phyloP scores from a whole-genome alignment of 2,888 invertebrate species.

The Eristalinus aeneus region DNA sequence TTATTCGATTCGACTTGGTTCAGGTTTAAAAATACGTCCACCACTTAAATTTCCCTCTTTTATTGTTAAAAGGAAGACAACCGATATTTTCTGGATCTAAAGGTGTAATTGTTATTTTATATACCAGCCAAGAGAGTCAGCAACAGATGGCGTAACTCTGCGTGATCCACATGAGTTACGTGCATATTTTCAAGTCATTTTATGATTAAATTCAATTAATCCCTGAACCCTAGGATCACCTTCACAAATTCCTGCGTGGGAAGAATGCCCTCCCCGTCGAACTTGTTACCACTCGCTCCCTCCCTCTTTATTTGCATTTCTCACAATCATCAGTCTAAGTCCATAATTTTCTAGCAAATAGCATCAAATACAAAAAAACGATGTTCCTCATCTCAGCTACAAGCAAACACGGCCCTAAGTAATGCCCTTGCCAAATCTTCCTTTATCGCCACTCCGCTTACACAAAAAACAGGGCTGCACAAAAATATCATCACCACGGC shows the following conservation, averaged over 20 bases:
- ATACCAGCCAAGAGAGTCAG: too few relatives aligned
- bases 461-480: not conserved
- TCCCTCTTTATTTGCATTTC: slow-evolving; percentile 50
- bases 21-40: too few relatives aligned
- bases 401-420: slow-evolving; percentile 47
- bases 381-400: slow-evolving; percentile 6
- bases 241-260: not conserved
- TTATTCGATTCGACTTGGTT: too few relatives aligned
- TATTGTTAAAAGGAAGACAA: too few relatives aligned
- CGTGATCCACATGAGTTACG: too few relatives aligned
- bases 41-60: too few relatives aligned
- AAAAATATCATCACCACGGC: not conserved
- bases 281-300: not conserved
- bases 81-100: too few relatives aligned
- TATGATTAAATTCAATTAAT: not conserved
- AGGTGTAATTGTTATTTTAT: too few relatives aligned
- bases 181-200: too few relatives aligned
- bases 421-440: slow-evolving; percentile 24
- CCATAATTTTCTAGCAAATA: slow-evolving; percentile 58
- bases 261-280: not conserved
- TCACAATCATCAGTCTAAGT: slow-evolving; percentile 61
- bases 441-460: slow-evolving; percentile 12
- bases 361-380: slow-evolving; percentile 29
- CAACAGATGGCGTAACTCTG: too few relatives aligned
- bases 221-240: not conserved